These are phyloP conservation scores for Helobdella robusta DNA, from an alignment of 2,888 invertebrate species.

Conservation along the genomic window DNA sequence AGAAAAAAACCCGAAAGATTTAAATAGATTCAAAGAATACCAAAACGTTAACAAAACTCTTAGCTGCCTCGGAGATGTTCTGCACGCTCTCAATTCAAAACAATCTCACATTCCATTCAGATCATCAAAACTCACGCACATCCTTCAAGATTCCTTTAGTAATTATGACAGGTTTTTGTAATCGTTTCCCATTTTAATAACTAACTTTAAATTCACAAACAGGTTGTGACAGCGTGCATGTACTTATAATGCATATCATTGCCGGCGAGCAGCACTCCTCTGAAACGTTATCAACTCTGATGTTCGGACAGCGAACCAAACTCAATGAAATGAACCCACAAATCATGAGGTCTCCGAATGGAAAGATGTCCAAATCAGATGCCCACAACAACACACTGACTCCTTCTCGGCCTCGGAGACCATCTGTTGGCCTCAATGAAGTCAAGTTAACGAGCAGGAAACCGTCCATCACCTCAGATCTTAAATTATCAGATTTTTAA, in stretches of 20 bases:
- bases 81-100: slow-evolving; percentile 23
- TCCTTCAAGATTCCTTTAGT: slow-evolving; percentile 25
- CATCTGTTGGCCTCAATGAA: too few relatives aligned
- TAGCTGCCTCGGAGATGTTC: slow-evolving; percentile 28
- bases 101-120: slow-evolving; percentile 28
- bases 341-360: too few relatives aligned
- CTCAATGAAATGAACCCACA: slow-evolving; percentile 8
- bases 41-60: slow-evolving; percentile 26
- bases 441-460: too few relatives aligned
- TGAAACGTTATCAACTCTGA: slow-evolving; percentile 26
- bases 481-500: too few relatives aligned
- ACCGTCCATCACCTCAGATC: too few relatives aligned
- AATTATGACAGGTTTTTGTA: neutral
- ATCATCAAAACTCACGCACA: slow-evolving; percentile 25
- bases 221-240: neutral
- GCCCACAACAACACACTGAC: too few relatives aligned
- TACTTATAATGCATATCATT: slow-evolving; percentile 16
- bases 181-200: neutral
- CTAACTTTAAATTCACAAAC: neutral
- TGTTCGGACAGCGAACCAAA: slow-evolving; percentile 27
- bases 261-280: slow-evolving; percentile 9
- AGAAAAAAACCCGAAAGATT: slow-evolving; percentile 21
- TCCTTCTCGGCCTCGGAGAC: too few relatives aligned
- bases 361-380: too few relatives aligned
- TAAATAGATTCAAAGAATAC: slow-evolving; percentile 22